Percentiles rank a stretch among this genome's conserved stretches.
These are phyloP conservation scores for Pararge aegeria DNA, from an alignment of 1,140 invertebrate genomes.

Conservation along the genomic window DNA sequence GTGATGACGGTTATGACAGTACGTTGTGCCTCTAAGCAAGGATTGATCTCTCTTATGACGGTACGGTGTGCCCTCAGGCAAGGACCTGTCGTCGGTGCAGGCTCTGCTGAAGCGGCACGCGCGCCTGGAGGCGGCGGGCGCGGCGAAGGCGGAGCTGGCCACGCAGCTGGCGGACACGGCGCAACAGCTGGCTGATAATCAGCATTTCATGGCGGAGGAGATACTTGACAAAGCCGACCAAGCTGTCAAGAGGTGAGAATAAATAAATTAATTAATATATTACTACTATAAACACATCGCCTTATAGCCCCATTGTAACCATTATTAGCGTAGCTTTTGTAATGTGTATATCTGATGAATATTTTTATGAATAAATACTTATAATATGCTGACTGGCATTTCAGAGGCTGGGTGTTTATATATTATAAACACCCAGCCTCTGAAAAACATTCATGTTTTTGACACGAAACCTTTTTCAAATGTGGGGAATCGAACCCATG, in stretches of 20 bases:
- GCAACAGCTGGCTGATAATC: slow-evolving; percentile 85
- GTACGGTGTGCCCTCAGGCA: slow-evolving; percentile 68
- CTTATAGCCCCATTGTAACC: too few species aligned
- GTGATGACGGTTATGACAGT: too few species aligned
- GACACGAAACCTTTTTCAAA: too few species aligned
- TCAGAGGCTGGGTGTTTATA: too few species aligned
- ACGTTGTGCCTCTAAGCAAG: too few species aligned
- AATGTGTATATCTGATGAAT: too few species aligned
- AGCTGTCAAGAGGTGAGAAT: slow-evolving; percentile 82
- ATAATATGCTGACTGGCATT: too few species aligned
- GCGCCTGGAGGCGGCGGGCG: slow-evolving; percentile 90
- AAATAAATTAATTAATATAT: not conserved
- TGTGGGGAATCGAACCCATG: too few species aligned
- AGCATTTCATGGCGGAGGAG: slow-evolving; percentile 93
- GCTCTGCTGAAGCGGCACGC: slow-evolving; percentile 92
- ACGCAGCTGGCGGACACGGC: slow-evolving; percentile 89
- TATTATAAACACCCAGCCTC: too few species aligned
- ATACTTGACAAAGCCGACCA: slow-evolving; percentile 86
- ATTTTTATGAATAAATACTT: too few species aligned
- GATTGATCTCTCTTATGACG: not conserved
- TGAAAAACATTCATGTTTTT: too few species aligned
- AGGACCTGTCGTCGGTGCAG: slow-evolving; percentile 90
- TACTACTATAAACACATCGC: not conserved
- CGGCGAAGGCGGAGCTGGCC: slow-evolving; percentile 88
- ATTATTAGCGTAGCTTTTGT: too few species aligned